A percentile compares a stretch with the other conserved stretches of the same genome.
phyloP scores from a whole-genome alignment of 2,888 invertebrate genomes.

The Andrena trimmerana region DNA sequence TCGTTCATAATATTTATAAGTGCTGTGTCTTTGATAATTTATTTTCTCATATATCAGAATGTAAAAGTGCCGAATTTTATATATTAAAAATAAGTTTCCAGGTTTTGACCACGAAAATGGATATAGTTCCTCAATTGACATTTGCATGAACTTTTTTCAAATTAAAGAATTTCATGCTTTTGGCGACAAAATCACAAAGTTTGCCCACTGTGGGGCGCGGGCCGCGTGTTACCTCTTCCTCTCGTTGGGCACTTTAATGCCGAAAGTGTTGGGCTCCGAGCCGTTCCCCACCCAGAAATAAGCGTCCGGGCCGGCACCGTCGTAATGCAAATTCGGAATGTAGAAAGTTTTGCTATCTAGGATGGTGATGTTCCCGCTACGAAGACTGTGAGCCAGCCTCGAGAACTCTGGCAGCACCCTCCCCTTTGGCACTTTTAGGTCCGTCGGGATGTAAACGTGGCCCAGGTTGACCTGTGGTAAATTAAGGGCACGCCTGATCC shows the following conservation, averaged over 20 bases:
- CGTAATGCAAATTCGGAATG: constrained; percentile 96
- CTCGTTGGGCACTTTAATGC: constrained; percentile 96
- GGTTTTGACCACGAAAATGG: too few relatives aligned
- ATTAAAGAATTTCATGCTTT: too few relatives aligned
- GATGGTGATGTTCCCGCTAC: constrained; percentile 96
- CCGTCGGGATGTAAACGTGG: constrained; percentile 92
- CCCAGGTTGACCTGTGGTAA: constrained; percentile 93
- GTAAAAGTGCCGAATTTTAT: too few relatives aligned
- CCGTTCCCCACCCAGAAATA: constrained; percentile 98
- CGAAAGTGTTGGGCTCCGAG: constrained; percentile 91
- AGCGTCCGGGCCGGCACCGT: constrained; percentile 96
- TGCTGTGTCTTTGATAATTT: too few relatives aligned
- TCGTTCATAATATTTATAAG: too few relatives aligned
- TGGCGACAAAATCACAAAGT: too few relatives aligned
- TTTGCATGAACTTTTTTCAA: too few relatives aligned
- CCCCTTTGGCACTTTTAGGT: constrained; percentile 92
- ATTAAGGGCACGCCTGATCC: constrained; percentile 10
- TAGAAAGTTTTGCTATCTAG: constrained; percentile 96
- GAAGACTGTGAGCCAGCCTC: constrained; percentile 93
- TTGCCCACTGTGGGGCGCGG: too few relatives aligned
- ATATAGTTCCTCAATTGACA: too few relatives aligned
- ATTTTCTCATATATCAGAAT: too few relatives aligned
- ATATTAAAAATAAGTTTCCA: too few relatives aligned
- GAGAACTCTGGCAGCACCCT: constrained; percentile 94
- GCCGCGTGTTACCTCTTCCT: constrained; percentile 88